phyloP scores from a whole-genome alignment of 2,888 invertebrate species.

The Saturnia japonica region DNA sequence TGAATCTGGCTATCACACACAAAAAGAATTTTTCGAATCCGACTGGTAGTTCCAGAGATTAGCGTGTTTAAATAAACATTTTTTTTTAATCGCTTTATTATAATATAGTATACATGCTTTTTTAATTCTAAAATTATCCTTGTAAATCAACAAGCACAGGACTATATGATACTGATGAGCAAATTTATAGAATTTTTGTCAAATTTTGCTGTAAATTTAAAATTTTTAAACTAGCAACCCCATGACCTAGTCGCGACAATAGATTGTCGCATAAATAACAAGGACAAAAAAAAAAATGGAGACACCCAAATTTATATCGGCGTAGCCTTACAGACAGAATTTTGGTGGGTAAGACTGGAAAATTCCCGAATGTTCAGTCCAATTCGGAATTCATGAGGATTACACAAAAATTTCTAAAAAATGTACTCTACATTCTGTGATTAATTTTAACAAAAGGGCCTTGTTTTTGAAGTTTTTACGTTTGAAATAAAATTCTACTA shows the following conservation, averaged over 20 bases:
- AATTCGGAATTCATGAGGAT: conserved; percentile 53
- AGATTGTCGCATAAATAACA: conserved; percentile 74
- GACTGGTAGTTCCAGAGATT: too few relatives aligned
- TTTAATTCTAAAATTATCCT: too few relatives aligned
- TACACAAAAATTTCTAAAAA: conserved; percentile 36
- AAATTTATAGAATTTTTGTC: too few relatives aligned
- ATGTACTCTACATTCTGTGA: conserved; percentile 42
- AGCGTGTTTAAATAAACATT: too few relatives aligned
- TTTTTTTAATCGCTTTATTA: too few relatives aligned
- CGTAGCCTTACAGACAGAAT: conserved; percentile 30
- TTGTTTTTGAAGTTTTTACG: neutral
- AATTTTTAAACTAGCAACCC: conserved; percentile 22
- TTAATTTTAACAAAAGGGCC: conserved; percentile 35
- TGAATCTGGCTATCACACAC: too few relatives aligned
- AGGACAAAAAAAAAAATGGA: conserved; percentile 48
- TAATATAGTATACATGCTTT: too few relatives aligned
- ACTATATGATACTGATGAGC: too few relatives aligned
- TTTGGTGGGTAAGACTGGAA: conserved; percentile 28
- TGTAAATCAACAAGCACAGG: too few relatives aligned
- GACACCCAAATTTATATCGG: conserved; percentile 48
- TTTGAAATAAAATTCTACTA: too few relatives aligned
- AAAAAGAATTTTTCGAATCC: too few relatives aligned
- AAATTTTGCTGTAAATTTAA: neutral
- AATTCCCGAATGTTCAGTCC: conserved; percentile 31
- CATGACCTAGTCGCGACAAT: conserved; percentile 45